Evolutionary conservation across 2,888 invertebrate species (phyloP).

Genomic region (Phania funesta): DNA sequence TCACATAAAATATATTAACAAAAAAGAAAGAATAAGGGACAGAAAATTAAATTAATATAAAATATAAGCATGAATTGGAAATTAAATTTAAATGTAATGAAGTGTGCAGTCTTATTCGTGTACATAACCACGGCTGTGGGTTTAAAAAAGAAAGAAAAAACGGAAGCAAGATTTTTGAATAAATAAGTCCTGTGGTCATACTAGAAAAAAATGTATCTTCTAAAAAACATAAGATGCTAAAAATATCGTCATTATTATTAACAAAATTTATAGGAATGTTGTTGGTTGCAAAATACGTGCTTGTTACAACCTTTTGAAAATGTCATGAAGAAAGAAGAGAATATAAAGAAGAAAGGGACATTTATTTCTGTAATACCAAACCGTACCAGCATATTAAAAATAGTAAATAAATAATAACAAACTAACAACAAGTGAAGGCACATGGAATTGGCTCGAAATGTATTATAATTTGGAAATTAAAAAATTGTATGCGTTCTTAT

Average conservation of each 20-base stretch:
- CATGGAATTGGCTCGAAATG: neutral
- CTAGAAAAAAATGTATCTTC: neutral
- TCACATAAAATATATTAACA: neutral
- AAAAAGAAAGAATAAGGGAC: neutral
- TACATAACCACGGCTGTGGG: neutral
- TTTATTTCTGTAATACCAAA: neutral
- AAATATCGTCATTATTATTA: constrained; percentile 10
- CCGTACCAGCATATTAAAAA: constrained; percentile 53
- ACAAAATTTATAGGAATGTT: neutral
- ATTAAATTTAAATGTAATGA: constrained; percentile 53
- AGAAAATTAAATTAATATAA: neutral
- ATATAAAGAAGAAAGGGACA: neutral
- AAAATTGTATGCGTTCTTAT: constrained; percentile 13
- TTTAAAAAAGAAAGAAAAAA: constrained; percentile 12
- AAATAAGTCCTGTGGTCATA: neutral
- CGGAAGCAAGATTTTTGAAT: constrained; percentile 31
- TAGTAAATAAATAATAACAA: constrained; percentile 62
- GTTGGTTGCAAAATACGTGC: neutral
- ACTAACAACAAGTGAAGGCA: constrained; percentile 51
- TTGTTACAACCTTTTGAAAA: neutral
- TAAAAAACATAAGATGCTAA: neutral
- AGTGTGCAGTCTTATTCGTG: constrained; percentile 28
- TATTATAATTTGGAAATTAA: constrained; percentile 1
- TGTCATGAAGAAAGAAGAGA: neutral
- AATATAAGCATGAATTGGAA: constrained; percentile 22